phyloP scores from a whole-genome alignment of 1,140 invertebrate species.

The Drosophila sulfurigaster region DNA sequence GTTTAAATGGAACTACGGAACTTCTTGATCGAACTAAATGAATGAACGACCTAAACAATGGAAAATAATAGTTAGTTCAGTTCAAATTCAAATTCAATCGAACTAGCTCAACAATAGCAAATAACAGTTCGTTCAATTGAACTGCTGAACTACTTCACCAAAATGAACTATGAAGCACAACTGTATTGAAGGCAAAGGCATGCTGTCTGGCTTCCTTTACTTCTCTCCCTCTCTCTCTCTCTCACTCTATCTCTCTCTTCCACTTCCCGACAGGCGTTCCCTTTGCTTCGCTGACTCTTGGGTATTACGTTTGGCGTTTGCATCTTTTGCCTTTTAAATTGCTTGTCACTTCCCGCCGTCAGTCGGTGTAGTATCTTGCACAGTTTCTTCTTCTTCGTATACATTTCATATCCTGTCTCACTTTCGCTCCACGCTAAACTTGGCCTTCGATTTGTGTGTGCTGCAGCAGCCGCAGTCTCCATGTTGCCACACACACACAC shows the following conservation, averaged over 20 bases:
- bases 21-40: too few relatives aligned
- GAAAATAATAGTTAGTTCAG: too few relatives aligned
- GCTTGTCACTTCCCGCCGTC: slow-evolving; percentile 54
- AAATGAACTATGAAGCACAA: too few relatives aligned
- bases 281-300: not conserved
- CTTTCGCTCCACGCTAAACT: slow-evolving; percentile 24
- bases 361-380: not conserved
- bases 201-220: not conserved
- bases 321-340: slow-evolving; percentile 54
- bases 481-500: not conserved
- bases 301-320: slow-evolving; percentile 12
- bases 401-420: not conserved
- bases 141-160: too few relatives aligned
- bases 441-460: slow-evolving; percentile 68
- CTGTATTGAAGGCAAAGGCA: too few relatives aligned
- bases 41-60: too few relatives aligned
- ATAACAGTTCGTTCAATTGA: too few relatives aligned
- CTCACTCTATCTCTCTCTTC: not conserved
- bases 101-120: too few relatives aligned
- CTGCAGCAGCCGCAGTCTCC: slow-evolving; percentile 6
- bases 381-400: too few relatives aligned
- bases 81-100: too few relatives aligned
- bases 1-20: too few relatives aligned
- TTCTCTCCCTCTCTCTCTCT: not conserved
- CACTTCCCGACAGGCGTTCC: too few relatives aligned